Conservation (phyloP, 2,113 vertebrate genomes). For the Sisor rabdophorus region DNA sequence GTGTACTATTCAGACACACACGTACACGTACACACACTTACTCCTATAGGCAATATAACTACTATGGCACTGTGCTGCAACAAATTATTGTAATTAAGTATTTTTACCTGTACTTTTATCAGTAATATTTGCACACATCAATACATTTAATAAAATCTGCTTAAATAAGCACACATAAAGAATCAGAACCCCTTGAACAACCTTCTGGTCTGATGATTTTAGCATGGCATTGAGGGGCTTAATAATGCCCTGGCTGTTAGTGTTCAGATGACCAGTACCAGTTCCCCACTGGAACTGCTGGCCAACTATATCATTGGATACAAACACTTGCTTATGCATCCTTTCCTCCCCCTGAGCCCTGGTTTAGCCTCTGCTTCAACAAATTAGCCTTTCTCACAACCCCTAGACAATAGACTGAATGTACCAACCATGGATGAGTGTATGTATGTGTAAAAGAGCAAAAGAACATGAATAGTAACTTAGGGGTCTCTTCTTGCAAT, state of each 20-base stretch:
- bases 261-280: constrained; percentile 59
- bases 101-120: too few relatives aligned
- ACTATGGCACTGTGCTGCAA: too few relatives aligned
- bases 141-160: not conserved
- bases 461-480: constrained; percentile 40
- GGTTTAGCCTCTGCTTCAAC: constrained; percentile 64
- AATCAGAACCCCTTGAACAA: constrained; percentile 22
- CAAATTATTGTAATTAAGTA: too few relatives aligned
- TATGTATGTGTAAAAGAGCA: constrained; percentile 32
- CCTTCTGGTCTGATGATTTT: constrained; percentile 41
- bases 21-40: too few relatives aligned
- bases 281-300: constrained; percentile 61
- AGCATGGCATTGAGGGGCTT: constrained; percentile 55
- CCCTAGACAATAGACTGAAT: constrained; percentile 60
- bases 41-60: too few relatives aligned
- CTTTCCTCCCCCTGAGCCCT: constrained; percentile 41
- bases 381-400: constrained; percentile 59
- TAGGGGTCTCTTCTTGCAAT: constrained; percentile 34
- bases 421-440: constrained; percentile 44
- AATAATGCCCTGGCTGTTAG: constrained; percentile 66
- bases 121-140: constrained; percentile 23
- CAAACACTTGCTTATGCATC: constrained; percentile 62
- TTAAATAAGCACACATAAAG: constrained; percentile 25
- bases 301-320: constrained; percentile 62
- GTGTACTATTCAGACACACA: too few relatives aligned